Evolutionary conservation across 2,888 invertebrate species (phyloP).

Genomic region (Muschampia plurimacula): DNA sequence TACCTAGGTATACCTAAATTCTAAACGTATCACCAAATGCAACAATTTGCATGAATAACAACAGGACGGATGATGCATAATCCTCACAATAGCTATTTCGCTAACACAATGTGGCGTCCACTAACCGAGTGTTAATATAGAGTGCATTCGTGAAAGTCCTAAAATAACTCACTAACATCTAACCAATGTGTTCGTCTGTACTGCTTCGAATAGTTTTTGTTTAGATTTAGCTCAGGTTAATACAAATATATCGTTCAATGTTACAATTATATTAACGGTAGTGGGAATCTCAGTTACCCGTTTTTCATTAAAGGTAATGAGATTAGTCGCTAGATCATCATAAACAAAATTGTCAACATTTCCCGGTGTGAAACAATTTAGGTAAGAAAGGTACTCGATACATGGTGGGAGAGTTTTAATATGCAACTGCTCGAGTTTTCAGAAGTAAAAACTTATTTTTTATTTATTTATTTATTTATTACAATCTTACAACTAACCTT

Average conservation of each 20-base stretch:
- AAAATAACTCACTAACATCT: constrained; percentile 43
- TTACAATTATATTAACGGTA: constrained; percentile 4
- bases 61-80: constrained; percentile 21
- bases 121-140: constrained; percentile 46
- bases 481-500: too few relatives aligned
- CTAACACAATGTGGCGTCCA: constrained; percentile 50
- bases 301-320: too few relatives aligned
- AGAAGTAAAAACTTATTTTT: too few relatives aligned
- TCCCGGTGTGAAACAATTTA: too few relatives aligned
- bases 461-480: too few relatives aligned
- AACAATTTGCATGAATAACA: constrained; percentile 14
- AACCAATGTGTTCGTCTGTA: constrained; percentile 32
- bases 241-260: background rate
- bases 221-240: constrained; percentile 7
- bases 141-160: constrained; percentile 52
- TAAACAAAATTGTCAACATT: too few relatives aligned
- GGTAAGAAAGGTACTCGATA: too few relatives aligned
- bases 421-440: too few relatives aligned
- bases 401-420: too few relatives aligned
- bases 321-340: too few relatives aligned
- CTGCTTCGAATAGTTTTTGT: constrained; percentile 27
- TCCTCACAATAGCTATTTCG: constrained; percentile 38
- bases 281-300: background rate
- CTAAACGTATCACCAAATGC: background rate
- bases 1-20: background rate